These are phyloP conservation scores for Tenthredo mesomela DNA, from an alignment of 2,888 invertebrate species.

Conservation along the genomic window DNA sequence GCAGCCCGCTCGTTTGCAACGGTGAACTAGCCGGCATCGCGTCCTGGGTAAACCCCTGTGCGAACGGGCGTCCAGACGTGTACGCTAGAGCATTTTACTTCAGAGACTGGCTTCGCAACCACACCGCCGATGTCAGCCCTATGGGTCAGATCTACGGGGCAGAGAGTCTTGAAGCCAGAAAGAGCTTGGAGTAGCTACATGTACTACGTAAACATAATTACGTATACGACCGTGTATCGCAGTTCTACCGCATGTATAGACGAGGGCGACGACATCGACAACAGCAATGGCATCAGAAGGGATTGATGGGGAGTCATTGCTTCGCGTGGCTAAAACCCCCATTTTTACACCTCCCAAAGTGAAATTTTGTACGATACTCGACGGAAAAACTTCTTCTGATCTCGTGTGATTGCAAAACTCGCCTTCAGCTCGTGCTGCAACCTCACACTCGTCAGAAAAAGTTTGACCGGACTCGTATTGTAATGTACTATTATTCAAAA, in stretches of 20 bases:
- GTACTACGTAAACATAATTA: not conserved
- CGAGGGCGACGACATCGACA: not conserved
- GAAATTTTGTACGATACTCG: not conserved
- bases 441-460: too few relatives aligned
- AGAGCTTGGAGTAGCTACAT: not conserved
- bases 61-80: conserved; percentile 6
- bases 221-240: not conserved
- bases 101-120: not conserved
- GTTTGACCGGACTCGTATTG: too few relatives aligned
- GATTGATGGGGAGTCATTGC: not conserved
- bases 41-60: conserved; percentile 39
- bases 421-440: too few relatives aligned
- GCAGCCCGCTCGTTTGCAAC: conserved; percentile 41
- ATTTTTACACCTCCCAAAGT: too few relatives aligned
- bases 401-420: too few relatives aligned
- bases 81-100: conserved; percentile 22
- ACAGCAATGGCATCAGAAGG: not conserved
- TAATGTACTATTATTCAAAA: too few relatives aligned
- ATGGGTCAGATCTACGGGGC: not conserved
- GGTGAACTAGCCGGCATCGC: conserved; percentile 42
- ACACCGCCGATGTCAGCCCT: not conserved
- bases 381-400: too few relatives aligned
- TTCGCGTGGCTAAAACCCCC: too few relatives aligned
- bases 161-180: not conserved
- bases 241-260: not conserved